Evolutionary conservation across 2,888 invertebrate species (phyloP).

Genomic region (Drosophila rellima): DNA sequence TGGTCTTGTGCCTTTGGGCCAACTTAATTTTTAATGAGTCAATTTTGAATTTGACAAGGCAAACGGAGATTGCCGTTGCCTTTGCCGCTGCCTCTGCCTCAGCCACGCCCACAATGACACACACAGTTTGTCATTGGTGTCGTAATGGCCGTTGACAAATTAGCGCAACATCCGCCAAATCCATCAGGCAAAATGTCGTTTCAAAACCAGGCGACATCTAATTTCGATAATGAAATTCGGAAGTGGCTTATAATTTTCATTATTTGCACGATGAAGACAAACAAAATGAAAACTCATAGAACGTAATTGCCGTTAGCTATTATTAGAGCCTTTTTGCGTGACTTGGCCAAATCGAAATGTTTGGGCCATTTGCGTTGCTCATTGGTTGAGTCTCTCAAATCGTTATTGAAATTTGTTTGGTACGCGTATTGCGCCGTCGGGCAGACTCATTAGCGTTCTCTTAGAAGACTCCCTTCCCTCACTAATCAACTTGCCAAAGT

Average conservation of each 20-base stretch:
- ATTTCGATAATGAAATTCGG: slow-evolving; percentile 81
- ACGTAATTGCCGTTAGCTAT: slow-evolving; percentile 71
- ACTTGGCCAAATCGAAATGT: slow-evolving; percentile 44
- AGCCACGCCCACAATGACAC: slow-evolving; percentile 70
- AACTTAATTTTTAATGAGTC: slow-evolving; percentile 83
- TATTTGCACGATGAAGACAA: slow-evolving; percentile 44
- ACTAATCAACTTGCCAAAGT: slow-evolving; percentile 53
- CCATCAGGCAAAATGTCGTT: slow-evolving; percentile 52
- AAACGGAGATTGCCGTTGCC: slow-evolving; percentile 44
- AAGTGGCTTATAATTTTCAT: slow-evolving; percentile 79
- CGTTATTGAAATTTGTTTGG: slow-evolving; percentile 66
- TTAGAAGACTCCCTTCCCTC: slow-evolving; percentile 9
- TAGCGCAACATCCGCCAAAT: slow-evolving; percentile 75
- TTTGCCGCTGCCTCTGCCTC: slow-evolving; percentile 19
- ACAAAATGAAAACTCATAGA: slow-evolving; percentile 57
- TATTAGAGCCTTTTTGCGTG: slow-evolving; percentile 58
- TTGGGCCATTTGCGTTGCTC: slow-evolving; percentile 49
- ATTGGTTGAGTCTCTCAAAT: slow-evolving; percentile 53
- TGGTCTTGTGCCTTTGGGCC: slow-evolving; percentile 39
- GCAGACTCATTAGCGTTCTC: slow-evolving; percentile 57
- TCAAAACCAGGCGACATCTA: slow-evolving; percentile 58
- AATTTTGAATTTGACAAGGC: slow-evolving; percentile 81
- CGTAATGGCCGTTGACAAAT: slow-evolving; percentile 76
- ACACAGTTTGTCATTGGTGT: slow-evolving; percentile 62
- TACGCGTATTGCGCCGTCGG: slow-evolving; percentile 33